Conservation (phyloP, 1,140 invertebrate genomes). For the Zaprionus inermis region DNA sequence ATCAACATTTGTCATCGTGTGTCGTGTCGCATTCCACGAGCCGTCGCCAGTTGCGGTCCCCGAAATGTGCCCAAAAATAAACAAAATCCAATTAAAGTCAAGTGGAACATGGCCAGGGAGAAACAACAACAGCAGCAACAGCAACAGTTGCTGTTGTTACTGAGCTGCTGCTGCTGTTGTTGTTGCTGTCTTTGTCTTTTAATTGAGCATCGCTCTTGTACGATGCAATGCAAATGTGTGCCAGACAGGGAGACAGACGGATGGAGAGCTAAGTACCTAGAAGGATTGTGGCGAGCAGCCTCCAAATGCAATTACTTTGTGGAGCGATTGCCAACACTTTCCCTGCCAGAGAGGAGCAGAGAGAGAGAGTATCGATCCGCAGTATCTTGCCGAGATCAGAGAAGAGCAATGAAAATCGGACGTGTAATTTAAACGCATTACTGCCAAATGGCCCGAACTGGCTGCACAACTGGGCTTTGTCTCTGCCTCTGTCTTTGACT, state of each 20-base stretch:
- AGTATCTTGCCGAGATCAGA: conserved; percentile 57
- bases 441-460: conserved; percentile 48
- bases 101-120: conserved; percentile 69
- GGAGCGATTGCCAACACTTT: conserved; percentile 68
- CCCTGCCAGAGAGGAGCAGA: conserved; percentile 40
- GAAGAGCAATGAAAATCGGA: conserved; percentile 67
- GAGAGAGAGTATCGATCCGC: conserved; percentile 10
- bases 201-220: conserved; percentile 71
- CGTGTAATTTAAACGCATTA: conserved; percentile 80
- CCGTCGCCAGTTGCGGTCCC: conserved; percentile 49
- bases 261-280: conserved; percentile 46
- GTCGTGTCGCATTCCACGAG: conserved; percentile 70
- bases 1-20: conserved; percentile 81
- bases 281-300: conserved; percentile 43
- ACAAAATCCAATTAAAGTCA: conserved; percentile 80
- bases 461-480: conserved; percentile 10
- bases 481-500: conserved; percentile 27
- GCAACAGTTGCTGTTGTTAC: conserved; percentile 40
- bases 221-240: conserved; percentile 67
- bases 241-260: conserved; percentile 31
- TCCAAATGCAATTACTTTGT: conserved; percentile 65
- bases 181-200: conserved; percentile 60
- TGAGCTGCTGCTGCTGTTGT: conserved; percentile 21
- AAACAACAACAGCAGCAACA: conserved; percentile 24
- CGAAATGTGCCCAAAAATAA: conserved; percentile 75